phyloP scores from a whole-genome alignment of 2,888 invertebrate genomes.

The Cheilosia impressa region DNA sequence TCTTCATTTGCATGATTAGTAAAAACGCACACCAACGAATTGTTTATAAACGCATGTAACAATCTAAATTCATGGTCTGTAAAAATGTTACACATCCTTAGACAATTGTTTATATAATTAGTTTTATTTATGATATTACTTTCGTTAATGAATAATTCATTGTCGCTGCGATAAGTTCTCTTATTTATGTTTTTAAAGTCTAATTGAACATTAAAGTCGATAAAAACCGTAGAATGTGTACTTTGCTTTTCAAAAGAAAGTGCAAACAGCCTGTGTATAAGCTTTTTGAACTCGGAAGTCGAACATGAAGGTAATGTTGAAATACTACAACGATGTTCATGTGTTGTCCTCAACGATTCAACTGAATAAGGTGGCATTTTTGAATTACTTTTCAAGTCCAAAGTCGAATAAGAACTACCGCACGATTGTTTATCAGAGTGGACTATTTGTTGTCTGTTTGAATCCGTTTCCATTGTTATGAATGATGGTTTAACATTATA shows the following conservation, averaged over 20 bases:
- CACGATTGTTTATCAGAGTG: no score
- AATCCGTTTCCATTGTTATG: neutral
- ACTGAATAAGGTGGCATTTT: neutral
- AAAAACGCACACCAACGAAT: neutral
- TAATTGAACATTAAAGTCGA: conserved; percentile 9
- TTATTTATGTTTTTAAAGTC: neutral
- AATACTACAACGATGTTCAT: neutral
- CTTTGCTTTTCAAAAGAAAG: neutral
- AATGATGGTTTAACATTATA: neutral
- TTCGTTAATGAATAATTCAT: neutral
- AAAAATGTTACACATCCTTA: neutral
- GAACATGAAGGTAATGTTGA: neutral
- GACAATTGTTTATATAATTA: neutral
- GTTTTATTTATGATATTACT: neutral
- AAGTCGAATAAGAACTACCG: neutral
- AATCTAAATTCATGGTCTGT: neutral
- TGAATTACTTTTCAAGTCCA: neutral
- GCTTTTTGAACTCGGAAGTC: neutral
- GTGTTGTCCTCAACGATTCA: neutral
- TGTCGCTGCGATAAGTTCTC: neutral
- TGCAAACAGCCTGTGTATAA: neutral
- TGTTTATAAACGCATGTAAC: neutral
- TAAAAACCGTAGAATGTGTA: neutral
- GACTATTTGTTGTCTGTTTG: neutral
- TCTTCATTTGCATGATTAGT: neutral